A percentile compares a stretch with the other conserved stretches of the same genome.
These are phyloP conservation scores for Sebastes elongatus DNA, from an alignment of 2,797 vertebrate species.

Conservation along the genomic window DNA sequence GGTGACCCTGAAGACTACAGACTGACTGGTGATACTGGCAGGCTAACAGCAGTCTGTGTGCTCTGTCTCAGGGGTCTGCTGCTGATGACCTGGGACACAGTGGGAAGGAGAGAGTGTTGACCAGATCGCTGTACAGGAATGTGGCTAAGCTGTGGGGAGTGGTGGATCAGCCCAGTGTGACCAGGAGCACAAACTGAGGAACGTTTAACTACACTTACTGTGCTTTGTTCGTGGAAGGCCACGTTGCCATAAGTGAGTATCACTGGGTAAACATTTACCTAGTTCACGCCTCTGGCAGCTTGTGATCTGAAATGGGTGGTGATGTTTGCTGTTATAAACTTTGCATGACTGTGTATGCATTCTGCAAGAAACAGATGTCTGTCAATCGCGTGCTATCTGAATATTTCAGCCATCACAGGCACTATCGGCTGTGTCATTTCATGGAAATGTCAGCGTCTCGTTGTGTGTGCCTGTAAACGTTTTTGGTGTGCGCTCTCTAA, in stretches of 20 bases:
- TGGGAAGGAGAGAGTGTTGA: conserved; percentile 29
- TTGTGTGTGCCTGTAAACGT: conserved; percentile 11
- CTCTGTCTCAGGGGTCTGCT: conserved; percentile 14
- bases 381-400: background rate
- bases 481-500: background rate
- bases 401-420: background rate
- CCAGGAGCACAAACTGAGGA: conserved; percentile 18
- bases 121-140: conserved; percentile 54
- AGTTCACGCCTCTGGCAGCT: conserved; percentile 54
- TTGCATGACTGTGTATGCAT: background rate
- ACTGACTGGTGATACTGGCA: background rate
- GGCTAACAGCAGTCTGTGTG: conserved; percentile 17
- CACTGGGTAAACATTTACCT: conserved; percentile 79
- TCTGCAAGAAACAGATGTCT: background rate
- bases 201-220: conserved; percentile 9
- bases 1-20: conserved; percentile 26
- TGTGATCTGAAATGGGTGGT: conserved; percentile 41
- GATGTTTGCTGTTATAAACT: conserved; percentile 41
- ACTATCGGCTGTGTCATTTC: conserved; percentile 4
- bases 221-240: conserved; percentile 24
- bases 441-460: conserved; percentile 7
- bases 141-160: conserved; percentile 53
- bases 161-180: conserved; percentile 49
- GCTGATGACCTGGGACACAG: conserved; percentile 40
- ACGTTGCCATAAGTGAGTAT: conserved; percentile 62